A percentile compares a stretch with the other conserved stretches of the same genome.
Conservation (phyloP, 2,888 invertebrate genomes). For the Andrena haemorrhoa region DNA sequence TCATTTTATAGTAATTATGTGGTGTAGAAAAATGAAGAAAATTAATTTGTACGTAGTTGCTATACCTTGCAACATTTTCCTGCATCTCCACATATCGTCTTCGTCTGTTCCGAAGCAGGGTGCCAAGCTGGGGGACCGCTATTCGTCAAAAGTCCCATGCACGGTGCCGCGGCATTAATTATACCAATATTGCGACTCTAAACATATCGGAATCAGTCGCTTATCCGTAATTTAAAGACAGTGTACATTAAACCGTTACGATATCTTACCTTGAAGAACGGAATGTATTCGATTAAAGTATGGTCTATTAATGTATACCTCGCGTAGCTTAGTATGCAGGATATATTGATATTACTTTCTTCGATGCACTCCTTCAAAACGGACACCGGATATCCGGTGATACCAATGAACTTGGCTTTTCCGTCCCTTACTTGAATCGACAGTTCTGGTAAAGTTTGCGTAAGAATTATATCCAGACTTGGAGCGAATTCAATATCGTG, state of each 20-base stretch:
- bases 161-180: constrained; percentile 93
- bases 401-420: constrained; percentile 92
- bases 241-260: neutral
- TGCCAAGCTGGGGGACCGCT: constrained; percentile 93
- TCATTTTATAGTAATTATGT: neutral
- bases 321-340: constrained; percentile 91
- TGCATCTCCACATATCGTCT: constrained; percentile 88
- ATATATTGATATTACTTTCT: constrained; percentile 88
- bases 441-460: constrained; percentile 94
- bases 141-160: constrained; percentile 93
- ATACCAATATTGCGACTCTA: constrained; percentile 91
- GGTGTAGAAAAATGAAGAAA: neutral
- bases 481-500: constrained; percentile 96
- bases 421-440: constrained; percentile 90
- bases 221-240: neutral
- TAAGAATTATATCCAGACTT: constrained; percentile 90
- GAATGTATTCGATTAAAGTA: constrained; percentile 90
- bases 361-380: constrained; percentile 91
- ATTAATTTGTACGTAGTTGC: constrained; percentile 1
- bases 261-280: constrained; percentile 90
- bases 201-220: neutral
- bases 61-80: constrained; percentile 89
- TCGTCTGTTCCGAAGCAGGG: constrained; percentile 89
- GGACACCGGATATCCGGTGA: constrained; percentile 94
- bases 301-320: constrained; percentile 93